Percentiles rank a stretch among this genome's conserved stretches.
Conservation (phyloP, 2,113 vertebrate genomes). For the Puntigrus tetrazona region DNA sequence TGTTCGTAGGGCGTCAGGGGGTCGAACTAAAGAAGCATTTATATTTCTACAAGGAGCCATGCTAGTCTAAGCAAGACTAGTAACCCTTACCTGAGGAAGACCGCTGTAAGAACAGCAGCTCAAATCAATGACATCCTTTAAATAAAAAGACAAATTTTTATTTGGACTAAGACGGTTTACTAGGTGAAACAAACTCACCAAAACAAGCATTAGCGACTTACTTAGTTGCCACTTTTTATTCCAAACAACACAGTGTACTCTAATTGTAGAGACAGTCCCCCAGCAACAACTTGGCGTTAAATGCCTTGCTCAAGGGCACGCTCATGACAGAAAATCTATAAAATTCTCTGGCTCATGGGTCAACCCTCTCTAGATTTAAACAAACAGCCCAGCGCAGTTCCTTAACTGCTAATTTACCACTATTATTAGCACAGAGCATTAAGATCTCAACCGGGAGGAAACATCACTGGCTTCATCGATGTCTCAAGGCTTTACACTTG, state of each 20-base stretch:
- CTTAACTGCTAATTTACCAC: not conserved
- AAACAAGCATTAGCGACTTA: not conserved
- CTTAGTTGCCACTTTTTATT: conserved; percentile 3
- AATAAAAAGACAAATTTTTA: not conserved
- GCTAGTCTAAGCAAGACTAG: not conserved
- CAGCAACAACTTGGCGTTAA: not conserved
- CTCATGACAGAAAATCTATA: conserved; percentile 12
- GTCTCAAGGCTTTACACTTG: conserved; percentile 3
- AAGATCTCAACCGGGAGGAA: conserved; percentile 12
- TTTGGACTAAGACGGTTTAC: not conserved
- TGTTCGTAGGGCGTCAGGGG: not conserved
- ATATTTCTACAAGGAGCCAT: conserved; percentile 6
- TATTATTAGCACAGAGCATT: conserved; percentile 15
- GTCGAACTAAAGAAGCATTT: not conserved
- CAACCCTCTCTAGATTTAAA: not conserved
- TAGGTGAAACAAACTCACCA: not conserved
- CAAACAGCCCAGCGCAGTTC: not conserved
- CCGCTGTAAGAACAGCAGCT: conserved; percentile 50
- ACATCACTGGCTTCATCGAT: not conserved
- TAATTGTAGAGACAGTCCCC: conserved; percentile 1
- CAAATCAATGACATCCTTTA: conserved; percentile 46
- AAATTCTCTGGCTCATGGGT: not conserved
- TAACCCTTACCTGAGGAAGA: conserved; percentile 46
- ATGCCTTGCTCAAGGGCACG: conserved; percentile 22
- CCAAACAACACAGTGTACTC: not conserved